Conservation (phyloP, 2,888 invertebrate genomes). For the Brachyptera putata region DNA sequence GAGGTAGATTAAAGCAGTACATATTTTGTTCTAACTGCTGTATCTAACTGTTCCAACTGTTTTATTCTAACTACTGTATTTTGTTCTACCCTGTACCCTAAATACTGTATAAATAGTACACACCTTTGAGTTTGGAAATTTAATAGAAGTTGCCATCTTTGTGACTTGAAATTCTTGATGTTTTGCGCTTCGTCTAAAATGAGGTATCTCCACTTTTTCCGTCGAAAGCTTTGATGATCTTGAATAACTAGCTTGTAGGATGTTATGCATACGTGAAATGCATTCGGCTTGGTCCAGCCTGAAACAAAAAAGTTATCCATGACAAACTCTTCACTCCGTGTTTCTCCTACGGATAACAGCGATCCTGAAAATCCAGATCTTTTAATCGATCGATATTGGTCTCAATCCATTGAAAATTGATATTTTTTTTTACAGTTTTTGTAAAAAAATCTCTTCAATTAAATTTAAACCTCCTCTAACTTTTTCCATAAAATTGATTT, state of each 20-base stretch:
- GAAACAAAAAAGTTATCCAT: background rate
- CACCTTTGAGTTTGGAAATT: constrained; percentile 91
- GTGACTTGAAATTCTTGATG: constrained; percentile 99
- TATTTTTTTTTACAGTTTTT: too few relatives aligned
- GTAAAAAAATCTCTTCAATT: too few relatives aligned
- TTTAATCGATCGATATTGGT: too few relatives aligned
- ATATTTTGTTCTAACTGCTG: too few relatives aligned
- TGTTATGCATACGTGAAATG: constrained; percentile 97
- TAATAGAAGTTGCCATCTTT: constrained; percentile 94
- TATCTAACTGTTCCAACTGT: too few relatives aligned
- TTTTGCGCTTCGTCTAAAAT: constrained; percentile 98
- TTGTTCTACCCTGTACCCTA: too few relatives aligned
- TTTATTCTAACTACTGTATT: too few relatives aligned
- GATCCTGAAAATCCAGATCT: background rate
- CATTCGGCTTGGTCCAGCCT: constrained; percentile 97
- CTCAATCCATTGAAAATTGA: too few relatives aligned
- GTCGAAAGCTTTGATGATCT: constrained; percentile 94
- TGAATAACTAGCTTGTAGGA: constrained; percentile 97
- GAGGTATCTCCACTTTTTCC: constrained; percentile 97
- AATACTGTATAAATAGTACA: too few relatives aligned
- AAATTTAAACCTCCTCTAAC: too few relatives aligned
- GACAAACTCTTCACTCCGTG: background rate
- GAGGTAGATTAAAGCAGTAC: too few relatives aligned
- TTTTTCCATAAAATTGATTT: too few relatives aligned
- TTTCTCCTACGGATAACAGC: background rate